These are phyloP conservation scores for Ochropleura plecta DNA, from an alignment of 2,888 invertebrate genomes.

Conservation along the genomic window DNA sequence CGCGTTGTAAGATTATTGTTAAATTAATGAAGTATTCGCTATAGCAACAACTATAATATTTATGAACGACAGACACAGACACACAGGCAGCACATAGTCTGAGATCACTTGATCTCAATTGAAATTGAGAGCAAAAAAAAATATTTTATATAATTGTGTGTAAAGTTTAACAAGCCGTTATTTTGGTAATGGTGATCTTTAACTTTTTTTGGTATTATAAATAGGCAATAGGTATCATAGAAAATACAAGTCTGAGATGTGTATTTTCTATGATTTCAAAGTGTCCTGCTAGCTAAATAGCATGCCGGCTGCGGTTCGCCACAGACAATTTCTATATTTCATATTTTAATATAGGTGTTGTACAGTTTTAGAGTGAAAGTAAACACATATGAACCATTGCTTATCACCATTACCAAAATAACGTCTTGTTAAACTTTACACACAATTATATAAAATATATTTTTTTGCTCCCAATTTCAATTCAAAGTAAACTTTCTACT, in stretches of 20 bases:
- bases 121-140: conserved; percentile 27
- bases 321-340: neutral
- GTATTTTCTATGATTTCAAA: neutral
- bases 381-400: neutral
- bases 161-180: conserved; percentile 3
- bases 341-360: neutral
- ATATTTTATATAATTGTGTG: conserved; percentile 28
- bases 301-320: conserved; percentile 11
- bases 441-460: conserved; percentile 25
- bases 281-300: conserved; percentile 4
- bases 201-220: neutral
- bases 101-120: too few relatives aligned
- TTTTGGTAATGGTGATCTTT: conserved; percentile 5
- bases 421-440: conserved; percentile 1
- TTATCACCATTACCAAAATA: neutral
- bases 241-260: too few relatives aligned
- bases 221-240: neutral
- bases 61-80: neutral
- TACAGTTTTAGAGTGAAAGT: neutral
- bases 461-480: conserved; percentile 29
- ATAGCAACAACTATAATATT: neutral
- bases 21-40: neutral
- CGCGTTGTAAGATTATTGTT: neutral
- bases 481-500: conserved; percentile 43
- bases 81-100: neutral